These are phyloP conservation scores for Drosophila yooni DNA, from an alignment of 2,888 invertebrate genomes.

Conservation along the genomic window DNA sequence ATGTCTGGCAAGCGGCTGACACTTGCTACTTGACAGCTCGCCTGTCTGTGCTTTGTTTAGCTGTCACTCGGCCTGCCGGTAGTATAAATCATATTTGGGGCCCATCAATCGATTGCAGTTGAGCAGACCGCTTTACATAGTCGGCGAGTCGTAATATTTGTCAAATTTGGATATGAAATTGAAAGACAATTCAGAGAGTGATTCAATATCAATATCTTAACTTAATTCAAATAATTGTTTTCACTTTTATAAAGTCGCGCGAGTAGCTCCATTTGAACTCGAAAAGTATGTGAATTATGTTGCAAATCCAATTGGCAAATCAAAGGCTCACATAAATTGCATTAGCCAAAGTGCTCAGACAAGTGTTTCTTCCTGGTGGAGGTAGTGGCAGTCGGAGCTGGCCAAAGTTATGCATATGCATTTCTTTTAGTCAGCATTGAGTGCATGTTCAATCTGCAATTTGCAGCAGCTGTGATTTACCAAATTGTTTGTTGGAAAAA, in stretches of 20 bases:
- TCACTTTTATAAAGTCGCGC: constrained; percentile 3
- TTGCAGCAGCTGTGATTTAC: constrained; percentile 65
- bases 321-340: constrained; percentile 68
- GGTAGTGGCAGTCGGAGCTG: not conserved
- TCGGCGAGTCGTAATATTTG: not conserved
- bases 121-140: constrained; percentile 5
- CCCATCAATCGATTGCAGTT: constrained; percentile 30
- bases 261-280: constrained; percentile 32
- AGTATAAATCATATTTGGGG: constrained; percentile 59
- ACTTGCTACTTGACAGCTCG: constrained; percentile 48
- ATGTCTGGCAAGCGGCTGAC: constrained; percentile 49
- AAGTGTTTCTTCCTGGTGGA: not conserved
- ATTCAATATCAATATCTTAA: constrained; percentile 10
- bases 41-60: constrained; percentile 43
- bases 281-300: constrained; percentile 50
- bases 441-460: constrained; percentile 60
- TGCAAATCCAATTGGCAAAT: constrained; percentile 71
- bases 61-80: constrained; percentile 69
- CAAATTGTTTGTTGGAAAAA: constrained; percentile 71
- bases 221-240: constrained; percentile 37
- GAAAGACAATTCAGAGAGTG: constrained; percentile 4
- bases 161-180: constrained; percentile 16
- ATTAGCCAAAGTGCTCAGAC: constrained; percentile 37
- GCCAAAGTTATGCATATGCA: constrained; percentile 72
- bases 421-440: constrained; percentile 31